Conservation (phyloP, 2,797 vertebrate species). For the Harpagifer antarcticus region DNA sequence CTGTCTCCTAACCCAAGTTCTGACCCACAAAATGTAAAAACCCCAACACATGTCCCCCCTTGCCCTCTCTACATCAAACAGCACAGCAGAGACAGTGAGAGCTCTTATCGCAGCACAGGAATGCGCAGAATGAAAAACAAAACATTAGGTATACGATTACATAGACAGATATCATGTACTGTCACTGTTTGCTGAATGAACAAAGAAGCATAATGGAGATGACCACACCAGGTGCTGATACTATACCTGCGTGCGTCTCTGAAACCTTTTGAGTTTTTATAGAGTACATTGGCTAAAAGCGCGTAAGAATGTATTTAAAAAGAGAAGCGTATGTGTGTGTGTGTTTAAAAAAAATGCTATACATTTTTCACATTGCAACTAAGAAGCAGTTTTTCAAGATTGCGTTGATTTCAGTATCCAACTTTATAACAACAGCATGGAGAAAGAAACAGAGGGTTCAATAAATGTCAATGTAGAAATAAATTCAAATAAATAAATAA, state of each 20-base stretch:
- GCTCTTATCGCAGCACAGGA: constrained; percentile 65
- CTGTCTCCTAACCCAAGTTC: background rate
- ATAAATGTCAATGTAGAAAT: too few relatives aligned
- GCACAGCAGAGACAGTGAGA: constrained; percentile 56
- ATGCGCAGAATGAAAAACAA: constrained; percentile 72
- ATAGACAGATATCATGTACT: constrained; percentile 41
- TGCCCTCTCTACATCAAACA: constrained; percentile 27
- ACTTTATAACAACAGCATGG: too few relatives aligned
- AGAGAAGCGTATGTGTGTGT: too few relatives aligned
- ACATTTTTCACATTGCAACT: too few relatives aligned
- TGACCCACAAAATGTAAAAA: constrained; percentile 16
- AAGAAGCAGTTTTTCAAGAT: too few relatives aligned
- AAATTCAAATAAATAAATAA: too few relatives aligned
- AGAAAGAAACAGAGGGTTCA: too few relatives aligned
- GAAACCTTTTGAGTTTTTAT: too few relatives aligned
- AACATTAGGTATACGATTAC: constrained; percentile 48
- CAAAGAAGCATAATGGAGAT: background rate
- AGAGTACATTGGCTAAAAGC: too few relatives aligned
- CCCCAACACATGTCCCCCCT: constrained; percentile 19
- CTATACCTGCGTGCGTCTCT: background rate
- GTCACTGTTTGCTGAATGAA: constrained; percentile 25
- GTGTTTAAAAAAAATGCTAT: too few relatives aligned
- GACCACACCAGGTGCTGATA: background rate
- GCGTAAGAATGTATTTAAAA: too few relatives aligned
- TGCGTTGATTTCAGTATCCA: too few relatives aligned